Base-by-base conservation (phyloP, 2,113 vertebrate species). In the Esox niger region DNA sequence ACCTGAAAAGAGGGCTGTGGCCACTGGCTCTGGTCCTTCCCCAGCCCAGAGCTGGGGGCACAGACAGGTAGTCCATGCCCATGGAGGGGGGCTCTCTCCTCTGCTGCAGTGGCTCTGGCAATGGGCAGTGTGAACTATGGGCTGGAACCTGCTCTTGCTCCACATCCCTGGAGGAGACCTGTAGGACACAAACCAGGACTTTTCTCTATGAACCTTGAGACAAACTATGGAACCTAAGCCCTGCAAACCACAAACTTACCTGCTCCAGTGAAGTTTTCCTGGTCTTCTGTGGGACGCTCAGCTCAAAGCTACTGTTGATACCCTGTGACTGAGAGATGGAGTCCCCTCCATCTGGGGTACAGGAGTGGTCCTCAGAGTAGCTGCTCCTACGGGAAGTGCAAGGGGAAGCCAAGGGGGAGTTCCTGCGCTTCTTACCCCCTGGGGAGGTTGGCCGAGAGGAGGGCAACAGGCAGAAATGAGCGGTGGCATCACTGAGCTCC, bases 1-100 rank as follows among this genome's bases (percentile, higher is more conserved):
- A 92, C 95, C 95, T 95, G 92, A 96, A 96, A 27, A 96, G 81
- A 61, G 95, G 95, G 74, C 95, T 96, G 82, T 96, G 95, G 35
- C 93, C 91, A n/a, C 88, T 94, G 71, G 93, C 90, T 35, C 95
- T 88, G 43, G 92, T 93, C 81, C 95, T 88, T n/a, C 94, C 94
- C 95, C 95, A 96, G 64, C 91, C 91, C 55, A 96, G 79, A 3
- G 95, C 91, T 15, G 94, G 92, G 2, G 95, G 95, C n/a, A 96
- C 95, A 3, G 94, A 93, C 75, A 96, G 88, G 80, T 96, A 96
- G 86, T 96, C 94, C 95, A 96, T 96, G 66, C 93, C 89, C 87
- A 87, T 60, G 0, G 87, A 52, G 2, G 84, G 76, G 5, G 78
- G 77, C 32, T 92, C 90, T 79, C 87, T 86, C 74, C 90, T 84